Conservation (phyloP, 2,797 vertebrate genomes). For the Brotogeris chrysoptera region DNA sequence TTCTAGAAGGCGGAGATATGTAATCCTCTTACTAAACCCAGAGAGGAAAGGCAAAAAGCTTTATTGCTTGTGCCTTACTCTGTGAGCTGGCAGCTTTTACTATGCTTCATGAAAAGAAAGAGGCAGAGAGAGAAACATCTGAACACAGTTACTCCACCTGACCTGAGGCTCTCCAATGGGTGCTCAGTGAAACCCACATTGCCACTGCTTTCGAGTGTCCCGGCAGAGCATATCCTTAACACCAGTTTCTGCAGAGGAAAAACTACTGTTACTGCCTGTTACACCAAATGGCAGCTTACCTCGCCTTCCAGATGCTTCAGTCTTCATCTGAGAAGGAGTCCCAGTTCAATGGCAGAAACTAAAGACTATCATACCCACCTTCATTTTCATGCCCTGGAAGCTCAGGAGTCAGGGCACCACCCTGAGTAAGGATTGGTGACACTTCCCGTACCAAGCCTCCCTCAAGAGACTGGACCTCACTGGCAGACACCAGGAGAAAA, state of each 20-base stretch:
- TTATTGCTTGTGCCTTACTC: constrained; percentile 1
- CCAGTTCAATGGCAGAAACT: background rate
- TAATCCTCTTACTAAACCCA: constrained; percentile 50
- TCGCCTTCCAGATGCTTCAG: background rate
- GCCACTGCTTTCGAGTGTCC: background rate
- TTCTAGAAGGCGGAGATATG: background rate
- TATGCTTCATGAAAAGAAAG: background rate
- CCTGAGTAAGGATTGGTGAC: background rate
- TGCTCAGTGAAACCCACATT: background rate
- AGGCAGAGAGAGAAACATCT: background rate
- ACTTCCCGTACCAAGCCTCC: background rate
- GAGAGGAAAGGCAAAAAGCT: background rate
- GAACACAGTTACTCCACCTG: background rate
- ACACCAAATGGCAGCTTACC: accelerated
- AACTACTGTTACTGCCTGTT: background rate
- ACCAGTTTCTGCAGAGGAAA: background rate
- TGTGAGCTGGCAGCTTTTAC: background rate
- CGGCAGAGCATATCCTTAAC: background rate
- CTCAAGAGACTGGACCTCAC: background rate
- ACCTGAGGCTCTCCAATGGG: background rate
- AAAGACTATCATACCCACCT: background rate
- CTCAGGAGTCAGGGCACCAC: background rate
- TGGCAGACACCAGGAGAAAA: background rate
- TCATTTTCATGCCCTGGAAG: background rate
- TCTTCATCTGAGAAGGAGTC: background rate